A percentile compares a stretch with the other conserved stretches of the same genome.
Conservation (phyloP, 2,888 invertebrate genomes). For the Diploptera punctata region DNA sequence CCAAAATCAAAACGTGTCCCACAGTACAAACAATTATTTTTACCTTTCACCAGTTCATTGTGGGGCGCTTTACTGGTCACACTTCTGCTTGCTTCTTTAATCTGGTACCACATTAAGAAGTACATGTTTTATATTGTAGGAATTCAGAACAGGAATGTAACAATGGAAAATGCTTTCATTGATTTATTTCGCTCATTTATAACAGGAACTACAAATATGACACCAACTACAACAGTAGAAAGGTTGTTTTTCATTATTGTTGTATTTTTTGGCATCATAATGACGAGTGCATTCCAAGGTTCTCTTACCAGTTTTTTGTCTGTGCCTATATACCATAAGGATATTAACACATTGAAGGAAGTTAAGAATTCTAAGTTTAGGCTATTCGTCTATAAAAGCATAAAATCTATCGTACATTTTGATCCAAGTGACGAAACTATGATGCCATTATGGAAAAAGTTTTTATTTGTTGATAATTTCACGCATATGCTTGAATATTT, state of each 20-base stretch:
- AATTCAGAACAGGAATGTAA: too few relatives aligned
- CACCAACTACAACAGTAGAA: background rate
- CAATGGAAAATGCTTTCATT: background rate
- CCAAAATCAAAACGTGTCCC: background rate
- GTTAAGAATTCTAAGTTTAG: background rate
- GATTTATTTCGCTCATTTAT: background rate
- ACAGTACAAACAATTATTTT: background rate
- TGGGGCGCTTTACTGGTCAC: background rate
- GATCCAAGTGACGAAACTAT: background rate
- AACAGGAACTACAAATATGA: background rate
- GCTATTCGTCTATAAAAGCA: background rate
- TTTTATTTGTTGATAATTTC: background rate
- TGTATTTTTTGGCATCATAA: constrained; percentile 7
- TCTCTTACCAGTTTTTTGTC: constrained; percentile 20
- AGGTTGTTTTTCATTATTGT: background rate
- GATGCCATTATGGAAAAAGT: background rate
- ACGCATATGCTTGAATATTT: background rate
- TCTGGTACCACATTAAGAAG: background rate
- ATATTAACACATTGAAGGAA: constrained; percentile 1
- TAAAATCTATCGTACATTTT: background rate
- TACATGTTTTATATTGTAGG: background rate
- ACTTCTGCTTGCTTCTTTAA: background rate
- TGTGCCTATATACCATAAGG: constrained; percentile 14
- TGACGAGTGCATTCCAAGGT: constrained; percentile 19
- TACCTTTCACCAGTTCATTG: background rate